Evolutionary conservation across 2,797 vertebrate species (phyloP).

Genomic region (Channallabes apus): DNA sequence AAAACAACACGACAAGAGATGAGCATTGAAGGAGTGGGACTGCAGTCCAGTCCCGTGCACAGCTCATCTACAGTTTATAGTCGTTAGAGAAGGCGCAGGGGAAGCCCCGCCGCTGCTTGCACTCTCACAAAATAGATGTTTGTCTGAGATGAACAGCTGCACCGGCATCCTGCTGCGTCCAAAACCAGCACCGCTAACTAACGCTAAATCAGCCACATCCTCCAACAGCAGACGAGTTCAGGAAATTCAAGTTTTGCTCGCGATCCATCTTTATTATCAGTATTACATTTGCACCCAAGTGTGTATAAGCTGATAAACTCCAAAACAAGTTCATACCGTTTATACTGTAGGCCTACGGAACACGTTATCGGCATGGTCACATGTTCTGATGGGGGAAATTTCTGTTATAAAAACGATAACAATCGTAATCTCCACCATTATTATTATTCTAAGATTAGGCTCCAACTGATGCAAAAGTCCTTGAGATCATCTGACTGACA

Average conservation of each 20-base stretch:
- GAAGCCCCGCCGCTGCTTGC: conserved; percentile 56
- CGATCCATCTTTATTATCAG: not conserved
- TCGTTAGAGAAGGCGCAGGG: conserved; percentile 60
- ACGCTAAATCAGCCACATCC: not conserved
- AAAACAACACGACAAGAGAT: not conserved
- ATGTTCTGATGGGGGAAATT: not conserved
- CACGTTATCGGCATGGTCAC: too few species aligned
- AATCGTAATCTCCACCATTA: too few species aligned
- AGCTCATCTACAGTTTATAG: conserved; percentile 58
- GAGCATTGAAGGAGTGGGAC: not conserved
- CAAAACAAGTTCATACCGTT: not conserved
- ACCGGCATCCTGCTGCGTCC: conserved; percentile 28
- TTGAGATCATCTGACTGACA: not conserved
- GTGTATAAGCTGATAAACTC: not conserved
- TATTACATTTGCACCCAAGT: not conserved
- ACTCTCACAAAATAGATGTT: conserved; percentile 45
- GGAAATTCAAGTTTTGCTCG: too few species aligned
- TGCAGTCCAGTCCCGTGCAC: not conserved
- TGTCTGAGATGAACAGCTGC: conserved; percentile 43
- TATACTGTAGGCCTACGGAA: not conserved
- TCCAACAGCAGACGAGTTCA: conserved; percentile 9
- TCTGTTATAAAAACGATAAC: not conserved
- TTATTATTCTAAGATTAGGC: not conserved
- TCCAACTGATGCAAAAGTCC: not conserved
- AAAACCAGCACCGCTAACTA: not conserved